Base-by-base conservation (phyloP, 2,113 vertebrate genomes). In the Myiagra hebetior region DNA sequence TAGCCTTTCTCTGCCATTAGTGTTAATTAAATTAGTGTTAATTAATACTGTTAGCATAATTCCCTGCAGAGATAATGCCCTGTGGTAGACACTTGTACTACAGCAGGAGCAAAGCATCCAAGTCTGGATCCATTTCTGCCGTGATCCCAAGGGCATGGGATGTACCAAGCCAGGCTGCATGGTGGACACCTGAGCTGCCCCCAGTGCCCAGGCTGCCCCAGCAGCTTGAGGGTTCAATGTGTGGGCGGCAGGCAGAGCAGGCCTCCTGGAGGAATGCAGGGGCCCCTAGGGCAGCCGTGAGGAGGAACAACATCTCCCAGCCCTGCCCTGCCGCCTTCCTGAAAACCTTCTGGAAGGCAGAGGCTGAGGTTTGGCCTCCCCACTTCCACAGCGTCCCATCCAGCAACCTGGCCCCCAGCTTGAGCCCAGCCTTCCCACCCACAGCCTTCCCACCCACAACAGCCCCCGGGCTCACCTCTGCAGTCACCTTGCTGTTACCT, bases 221-320 rank as follows among this genome's bases (percentile, higher is more conserved):
- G 49, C 35, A 70, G 6, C 13, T 44, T 27, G 44, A 11, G 81
- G 39, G 63, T 33, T 89, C 82, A 49, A 3, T 2, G 11, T 24
- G 33, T 3, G 17, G 70, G 44, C 60, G 14, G 69, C 60, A 75
- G n/a, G 49, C 56, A 63, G 56, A 26, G 18, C 64, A 52, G 88
- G 73, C 89, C 72, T 91, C 73, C 56, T 10, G 21, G 23, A 95
- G 91, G 89, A 95, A 95, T 91, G 84, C 60, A 47, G 89, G 60
- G 85, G 53, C 35, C 62, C 92, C 60, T 24, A 35, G 70, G 53
- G 63, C 41, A 69, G 67, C 27, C 0, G 1, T n/a, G 69, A 63
- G 44, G 63, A 69, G 84, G 69, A 87, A 64, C 53, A 35, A 7
- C 79, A 20, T n/a, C 53, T 72, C 77, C 77, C 64, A 50, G 20